Base-by-base conservation (phyloP, 1,140 invertebrate species). In the Onthophagus taurus region DNA sequence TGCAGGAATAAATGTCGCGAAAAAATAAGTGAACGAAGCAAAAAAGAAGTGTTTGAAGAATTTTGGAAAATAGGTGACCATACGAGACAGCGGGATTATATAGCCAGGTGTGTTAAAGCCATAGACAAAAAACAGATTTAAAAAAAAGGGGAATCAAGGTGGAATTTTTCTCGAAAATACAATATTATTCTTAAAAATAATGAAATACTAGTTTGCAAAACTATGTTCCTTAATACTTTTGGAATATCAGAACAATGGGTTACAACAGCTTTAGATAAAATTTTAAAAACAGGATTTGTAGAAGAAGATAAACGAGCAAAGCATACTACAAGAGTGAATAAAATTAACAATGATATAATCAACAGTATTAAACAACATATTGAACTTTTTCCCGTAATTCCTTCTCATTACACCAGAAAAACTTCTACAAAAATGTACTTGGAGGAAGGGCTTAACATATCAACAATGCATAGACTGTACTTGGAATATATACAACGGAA, bases 211-310 rank as follows among this genome's bases (percentile, higher is more conserved):
- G 38, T 42, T 16, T 30, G 38, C 17, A 42, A 30, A 24, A 23
- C 24, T 14, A 30, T 29, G 14, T 42, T 42, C 24, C n/a, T 23
- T 9, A 38, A 38, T 38, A 31, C 24, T 17, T 42, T 42, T 14
- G 38, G 7, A 9, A 19, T 42, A 30, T 51, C 39, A 20, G 51
- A 42, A 23, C 12, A 14, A 42, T 30, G 13, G 38, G 13, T 12
- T 26, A 42, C 23, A 3, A 42, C 38, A 42, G 13, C 20, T 5
- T 7, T 4, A 16, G 31, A 30, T 11, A 29, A 6, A n/a, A 16
- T 24, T 39, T 30, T 46, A 31, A 13, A 29, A 18, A 8, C 16
- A 18, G 26, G 24, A 26, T 42, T 42, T 13, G 11, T 42, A n/a
- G 31, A 19, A 7, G 14, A 29, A 42, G 16, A 29, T 7, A 6